Conservation (phyloP, 2,888 invertebrate genomes). For the Xanthostigma xanthostigma region DNA sequence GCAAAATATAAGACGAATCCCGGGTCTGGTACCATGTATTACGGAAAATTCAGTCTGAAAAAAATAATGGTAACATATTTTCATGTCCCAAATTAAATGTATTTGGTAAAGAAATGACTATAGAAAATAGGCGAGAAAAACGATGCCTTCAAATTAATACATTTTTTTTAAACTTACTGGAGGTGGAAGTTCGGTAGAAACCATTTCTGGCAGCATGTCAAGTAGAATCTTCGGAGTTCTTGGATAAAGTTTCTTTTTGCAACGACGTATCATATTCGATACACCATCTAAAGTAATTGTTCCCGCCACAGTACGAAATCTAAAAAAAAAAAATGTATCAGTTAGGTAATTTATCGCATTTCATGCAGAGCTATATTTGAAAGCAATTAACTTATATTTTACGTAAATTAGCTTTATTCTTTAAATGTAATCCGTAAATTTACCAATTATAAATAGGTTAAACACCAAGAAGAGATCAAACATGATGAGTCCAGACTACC, state of each 20-base stretch:
- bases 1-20: neutral
- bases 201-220: neutral
- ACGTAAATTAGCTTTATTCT: no score
- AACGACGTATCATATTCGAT: constrained; percentile 1
- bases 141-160: neutral
- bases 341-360: no score
- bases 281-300: constrained; percentile 5
- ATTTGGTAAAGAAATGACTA: no score
- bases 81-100: no score
- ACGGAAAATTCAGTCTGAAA: constrained; percentile 3
- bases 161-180: neutral
- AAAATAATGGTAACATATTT: neutral
- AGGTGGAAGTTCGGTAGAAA: neutral
- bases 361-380: no score
- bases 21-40: neutral
- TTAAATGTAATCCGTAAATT: no score
- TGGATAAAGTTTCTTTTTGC: constrained; percentile 1
- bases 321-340: neutral
- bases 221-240: neutral
- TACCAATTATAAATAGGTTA: no score
- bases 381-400: no score
- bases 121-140: no score
- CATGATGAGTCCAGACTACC: no score
- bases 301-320: constrained; percentile 1
- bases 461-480: no score